Percentiles rank a stretch among this genome's conserved stretches.
Conservation (phyloP, 2,888 invertebrate species). For the Antheraea assamensis region DNA sequence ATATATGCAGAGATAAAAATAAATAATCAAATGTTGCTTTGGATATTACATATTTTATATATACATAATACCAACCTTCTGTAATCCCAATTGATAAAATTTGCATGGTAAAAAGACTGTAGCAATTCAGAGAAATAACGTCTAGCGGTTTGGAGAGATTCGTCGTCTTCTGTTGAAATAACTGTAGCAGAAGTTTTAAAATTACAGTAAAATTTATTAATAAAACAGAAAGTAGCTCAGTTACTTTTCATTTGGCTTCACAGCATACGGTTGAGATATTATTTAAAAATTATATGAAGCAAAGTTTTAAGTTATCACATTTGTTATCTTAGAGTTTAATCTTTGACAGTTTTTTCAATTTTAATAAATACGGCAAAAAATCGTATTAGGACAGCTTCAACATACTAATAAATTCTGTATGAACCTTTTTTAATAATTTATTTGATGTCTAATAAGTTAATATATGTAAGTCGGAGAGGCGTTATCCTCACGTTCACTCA, state of each 20-base stretch:
- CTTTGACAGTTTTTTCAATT: too few species aligned
- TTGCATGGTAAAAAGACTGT: constrained; percentile 41
- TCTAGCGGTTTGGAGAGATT: constrained; percentile 37
- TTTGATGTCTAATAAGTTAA: too few species aligned
- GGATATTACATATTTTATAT: background rate
- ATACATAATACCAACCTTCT: background rate
- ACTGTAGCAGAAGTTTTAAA: constrained; percentile 36
- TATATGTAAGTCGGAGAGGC: too few species aligned
- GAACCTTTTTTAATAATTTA: too few species aligned
- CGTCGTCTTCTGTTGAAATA: constrained; percentile 27
- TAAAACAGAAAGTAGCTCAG: constrained; percentile 37
- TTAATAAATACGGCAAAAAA: too few species aligned
- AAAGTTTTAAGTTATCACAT: background rate
- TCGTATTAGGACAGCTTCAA: too few species aligned
- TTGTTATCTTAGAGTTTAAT: background rate
- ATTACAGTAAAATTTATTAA: constrained; percentile 37
- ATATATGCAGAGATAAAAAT: background rate
- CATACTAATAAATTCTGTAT: too few species aligned
- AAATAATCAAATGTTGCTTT: background rate
- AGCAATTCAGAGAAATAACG: constrained; percentile 40
- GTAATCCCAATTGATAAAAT: constrained; percentile 35
- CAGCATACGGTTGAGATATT: constrained; percentile 23
- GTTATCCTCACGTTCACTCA: too few species aligned
- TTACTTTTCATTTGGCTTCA: constrained; percentile 40
- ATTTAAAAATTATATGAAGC: background rate